A percentile compares a stretch with the other conserved stretches of the same genome.
phyloP scores from a whole-genome alignment of 2,797 vertebrate genomes.

The Anguilla anguilla region DNA sequence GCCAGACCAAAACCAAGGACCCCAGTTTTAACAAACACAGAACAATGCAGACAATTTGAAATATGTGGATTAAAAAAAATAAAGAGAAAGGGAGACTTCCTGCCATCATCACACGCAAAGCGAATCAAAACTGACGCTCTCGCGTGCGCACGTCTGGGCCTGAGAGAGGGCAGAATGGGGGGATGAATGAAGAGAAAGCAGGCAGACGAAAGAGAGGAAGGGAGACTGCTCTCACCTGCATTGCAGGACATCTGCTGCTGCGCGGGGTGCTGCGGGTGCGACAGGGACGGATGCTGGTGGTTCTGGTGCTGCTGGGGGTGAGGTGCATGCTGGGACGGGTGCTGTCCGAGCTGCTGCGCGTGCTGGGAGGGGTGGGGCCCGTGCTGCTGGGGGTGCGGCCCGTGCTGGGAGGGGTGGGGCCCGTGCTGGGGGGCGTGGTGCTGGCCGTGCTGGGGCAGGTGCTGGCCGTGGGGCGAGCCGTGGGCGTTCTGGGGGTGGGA shows the following conservation, averaged over 20 bases:
- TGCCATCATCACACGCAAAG: background rate
- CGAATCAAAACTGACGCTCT: background rate
- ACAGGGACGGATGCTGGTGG: conserved; percentile 61
- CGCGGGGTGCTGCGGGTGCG: conserved; percentile 71
- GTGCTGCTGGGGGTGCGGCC: conserved; percentile 25
- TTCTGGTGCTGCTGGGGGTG: conserved; percentile 61
- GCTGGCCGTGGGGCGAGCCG: conserved; percentile 43
- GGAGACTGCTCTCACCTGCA: conserved; percentile 70
- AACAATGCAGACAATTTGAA: background rate
- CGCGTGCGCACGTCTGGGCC: background rate
- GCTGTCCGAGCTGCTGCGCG: conserved; percentile 31
- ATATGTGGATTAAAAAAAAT: background rate
- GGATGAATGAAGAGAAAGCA: conserved; percentile 4
- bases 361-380: conserved; percentile 58
- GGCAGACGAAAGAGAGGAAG: background rate
- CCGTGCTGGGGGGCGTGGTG: background rate
- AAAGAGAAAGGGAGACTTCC: background rate
- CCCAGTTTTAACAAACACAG: background rate
- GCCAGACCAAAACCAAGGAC: background rate
- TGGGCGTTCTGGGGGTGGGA: conserved; percentile 43
- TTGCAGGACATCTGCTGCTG: conserved; percentile 72
- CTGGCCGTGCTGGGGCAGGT: background rate
- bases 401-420: background rate
- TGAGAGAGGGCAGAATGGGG: background rate
- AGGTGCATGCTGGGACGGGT: conserved; percentile 48